A percentile compares a stretch with the other conserved stretches of the same genome.
These are phyloP conservation scores for Oreochromis spilurus DNA, from an alignment of 2,113 vertebrate genomes.

Conservation along the genomic window DNA sequence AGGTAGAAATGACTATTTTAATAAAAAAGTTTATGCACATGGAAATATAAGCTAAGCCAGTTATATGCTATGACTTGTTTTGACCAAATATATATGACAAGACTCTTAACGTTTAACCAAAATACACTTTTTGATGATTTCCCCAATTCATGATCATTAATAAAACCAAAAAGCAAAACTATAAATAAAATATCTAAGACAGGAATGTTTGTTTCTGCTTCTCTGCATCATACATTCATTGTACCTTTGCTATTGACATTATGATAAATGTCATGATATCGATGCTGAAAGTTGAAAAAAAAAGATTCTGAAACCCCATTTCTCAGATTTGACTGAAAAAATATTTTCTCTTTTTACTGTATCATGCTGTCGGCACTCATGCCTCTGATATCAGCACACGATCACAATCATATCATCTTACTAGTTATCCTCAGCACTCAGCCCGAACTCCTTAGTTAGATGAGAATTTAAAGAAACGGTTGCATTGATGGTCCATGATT, in stretches of 20 bases:
- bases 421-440: background rate
- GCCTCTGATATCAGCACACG: background rate
- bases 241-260: background rate
- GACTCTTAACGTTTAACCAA: background rate
- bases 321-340: background rate
- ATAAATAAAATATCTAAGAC: background rate
- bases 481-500: background rate
- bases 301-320: background rate
- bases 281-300: background rate
- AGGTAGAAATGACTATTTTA: background rate
- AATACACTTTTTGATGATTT: background rate
- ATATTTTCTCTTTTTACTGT: background rate
- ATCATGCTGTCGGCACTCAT: background rate
- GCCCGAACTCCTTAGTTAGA: background rate
- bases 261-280: background rate
- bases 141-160: background rate
- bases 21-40: background rate
- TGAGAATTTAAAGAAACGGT: background rate
- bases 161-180: background rate
- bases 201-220: background rate
- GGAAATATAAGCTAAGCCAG: background rate
- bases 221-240: background rate
- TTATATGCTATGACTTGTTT: background rate
- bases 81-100: background rate
- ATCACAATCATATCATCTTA: background rate